Evolutionary conservation across 2,113 vertebrate species (phyloP).

Genomic region (Catharus minimus): DNA sequence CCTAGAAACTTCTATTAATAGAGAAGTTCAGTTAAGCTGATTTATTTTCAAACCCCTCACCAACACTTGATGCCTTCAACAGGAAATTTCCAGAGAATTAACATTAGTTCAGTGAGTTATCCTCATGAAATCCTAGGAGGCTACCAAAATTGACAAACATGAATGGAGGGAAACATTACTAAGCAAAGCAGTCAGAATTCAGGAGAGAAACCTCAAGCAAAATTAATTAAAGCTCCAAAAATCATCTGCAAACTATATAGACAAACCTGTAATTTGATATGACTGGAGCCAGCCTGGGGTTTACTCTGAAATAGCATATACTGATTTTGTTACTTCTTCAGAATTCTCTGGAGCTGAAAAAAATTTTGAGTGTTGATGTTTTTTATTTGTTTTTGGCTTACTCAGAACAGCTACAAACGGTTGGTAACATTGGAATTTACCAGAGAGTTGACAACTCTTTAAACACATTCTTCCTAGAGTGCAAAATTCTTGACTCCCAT

Average conservation of each 20-base stretch:
- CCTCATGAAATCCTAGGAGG: neutral
- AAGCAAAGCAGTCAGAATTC: neutral
- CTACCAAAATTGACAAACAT: neutral
- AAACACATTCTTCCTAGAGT: neutral
- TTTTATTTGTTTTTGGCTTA: neutral
- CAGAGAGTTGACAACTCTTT: neutral
- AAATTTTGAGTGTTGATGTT: neutral
- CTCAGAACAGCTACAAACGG: neutral
- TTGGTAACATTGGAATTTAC: neutral
- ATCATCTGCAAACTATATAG: neutral
- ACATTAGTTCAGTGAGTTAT: neutral
- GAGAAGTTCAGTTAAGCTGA: neutral
- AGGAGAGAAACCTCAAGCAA: neutral
- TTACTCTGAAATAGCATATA: neutral
- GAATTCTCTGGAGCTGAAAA: neutral
- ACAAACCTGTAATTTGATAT: neutral
- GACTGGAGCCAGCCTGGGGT: neutral
- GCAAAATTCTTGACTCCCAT: neutral
- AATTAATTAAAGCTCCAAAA: neutral
- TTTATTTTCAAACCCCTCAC: neutral
- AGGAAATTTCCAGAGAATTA: neutral
- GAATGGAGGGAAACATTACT: neutral
- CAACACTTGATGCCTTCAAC: neutral
- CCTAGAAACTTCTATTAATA: neutral
- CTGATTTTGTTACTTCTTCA: neutral